Base-by-base conservation (phyloP, 2,888 invertebrate species). In the Drosophila demipolita region DNA sequence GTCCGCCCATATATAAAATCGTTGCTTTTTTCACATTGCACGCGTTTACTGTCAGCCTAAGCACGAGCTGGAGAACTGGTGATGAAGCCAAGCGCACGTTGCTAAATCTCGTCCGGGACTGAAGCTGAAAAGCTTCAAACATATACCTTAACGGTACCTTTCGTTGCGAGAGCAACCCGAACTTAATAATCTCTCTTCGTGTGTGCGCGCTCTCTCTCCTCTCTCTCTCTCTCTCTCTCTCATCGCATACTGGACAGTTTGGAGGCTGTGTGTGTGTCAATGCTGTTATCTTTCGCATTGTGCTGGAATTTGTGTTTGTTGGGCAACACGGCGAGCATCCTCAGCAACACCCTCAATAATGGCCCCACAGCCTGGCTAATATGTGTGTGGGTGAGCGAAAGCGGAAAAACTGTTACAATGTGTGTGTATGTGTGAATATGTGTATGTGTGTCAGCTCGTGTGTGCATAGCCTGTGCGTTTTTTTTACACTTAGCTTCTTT, bases 31-130 rank as follows among this genome's bases (percentile, higher is more conserved):
- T 62, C 61, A 63, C 78, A 73, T 64, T 73, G 62, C 71, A 82
- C 82, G 80, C 78, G 78, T 69, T 73, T 66, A 62, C 54, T 50
- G 54, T 54, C 63, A 57, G 67, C 55, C 57, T 38, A 38, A 55
- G 26, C 55, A 38, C 38, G 26, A 55, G 12, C 12, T 55, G 40
- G 38, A 62, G 69, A 69, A 62, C 69, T 62, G 64, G 15, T 59
- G 66, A 53, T 66, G 62, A 62, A 64, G 66, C 71, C 77, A 78
- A 86, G 89, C 89, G 87, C 89, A 90, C 85, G 87, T 87, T 82
- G 75, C 85, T 71, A 91, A 90, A 89, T 92, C 92, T 92, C 91
- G 89, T 92, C 92, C 92, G 90, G 92, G 92, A 92, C 92, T 92
- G 90, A 87, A 87, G 52, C 72, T 75, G 75, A 83, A 87, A 78